Base-by-base conservation (phyloP, 2,113 vertebrate species). In the Acrocephalus kingi region DNA sequence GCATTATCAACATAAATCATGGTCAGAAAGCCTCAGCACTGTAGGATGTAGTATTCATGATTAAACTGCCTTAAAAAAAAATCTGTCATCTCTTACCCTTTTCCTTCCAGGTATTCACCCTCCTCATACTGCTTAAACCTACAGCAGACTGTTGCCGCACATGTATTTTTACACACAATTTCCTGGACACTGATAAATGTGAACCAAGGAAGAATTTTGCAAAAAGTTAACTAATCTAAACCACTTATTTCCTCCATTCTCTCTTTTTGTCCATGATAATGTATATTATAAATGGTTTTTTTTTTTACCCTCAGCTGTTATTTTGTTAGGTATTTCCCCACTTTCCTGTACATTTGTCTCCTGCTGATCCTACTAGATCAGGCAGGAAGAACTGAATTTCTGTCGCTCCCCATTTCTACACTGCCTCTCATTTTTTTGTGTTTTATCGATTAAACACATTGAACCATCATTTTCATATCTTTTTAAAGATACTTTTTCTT, bases 291-390 rank as follows among this genome's bases (percentile, higher is more conserved):
- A 35, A 35, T 35, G 35, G 37, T 1, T 62, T 87, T 77, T 63
- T 66, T 93, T 93, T 75, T 91, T 35, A 51, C 58, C 68, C 76
- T 85, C 33, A 72, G 16, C 20, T 71, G 8, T 74, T 71, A 8
- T 33, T 95, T 69, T 82, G 45, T 71, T 95, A 84, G 76, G 24
- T 68, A 74, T 75, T 95, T 80, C 28, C 87, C 59, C 91, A 43
- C 43, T 55, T 93, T 59, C 59, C 62, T 90, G 41, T 64, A 22
- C 15, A 13, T 85, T 74, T 75, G 20, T 73, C 77, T 71, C 62
- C 52, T 84, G 73, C 39, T 80, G 74, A 86, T 69, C 20, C 45
- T 86, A 43, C 74, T 41, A 68, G 76, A 75, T 6, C 1, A 0
- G 84, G 25, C 31, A 94, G 61, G 25, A 90, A 78, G 33, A 87